Percentiles rank a stretch among this genome's conserved stretches.
Conservation (phyloP, 1,140 invertebrate species). For the Diorhabda elongata region DNA sequence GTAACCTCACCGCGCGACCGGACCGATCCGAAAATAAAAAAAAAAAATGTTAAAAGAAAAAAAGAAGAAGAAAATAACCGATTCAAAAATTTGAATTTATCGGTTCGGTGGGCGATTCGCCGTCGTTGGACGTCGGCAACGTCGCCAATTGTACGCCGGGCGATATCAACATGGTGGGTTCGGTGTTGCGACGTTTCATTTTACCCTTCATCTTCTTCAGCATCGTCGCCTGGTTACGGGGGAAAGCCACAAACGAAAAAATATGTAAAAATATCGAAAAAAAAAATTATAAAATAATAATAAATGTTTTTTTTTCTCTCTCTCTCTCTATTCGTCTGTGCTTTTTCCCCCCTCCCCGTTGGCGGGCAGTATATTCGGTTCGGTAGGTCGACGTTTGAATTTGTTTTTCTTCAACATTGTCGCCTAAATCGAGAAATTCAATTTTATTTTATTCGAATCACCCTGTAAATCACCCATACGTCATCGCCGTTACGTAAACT, state of each 20-base stretch:
- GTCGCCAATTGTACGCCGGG: constrained; percentile 57
- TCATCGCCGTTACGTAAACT: no score
- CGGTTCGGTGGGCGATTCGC: constrained; percentile 46
- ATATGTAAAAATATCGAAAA: background rate
- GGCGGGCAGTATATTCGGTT: constrained; percentile 71
- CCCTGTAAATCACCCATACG: no score
- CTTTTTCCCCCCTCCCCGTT: constrained; percentile 62
- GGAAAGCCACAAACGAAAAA: constrained; percentile 23
- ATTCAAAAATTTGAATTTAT: constrained; percentile 45
- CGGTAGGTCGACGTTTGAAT: constrained; percentile 86
- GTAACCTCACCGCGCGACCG: background rate
- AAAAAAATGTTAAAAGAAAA: background rate
- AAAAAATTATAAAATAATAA: background rate
- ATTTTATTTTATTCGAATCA: no score
- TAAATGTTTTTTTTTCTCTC: background rate
- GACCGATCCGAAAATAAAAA: background rate
- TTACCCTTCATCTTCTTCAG: constrained; percentile 89
- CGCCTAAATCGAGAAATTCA: constrained; percentile 53
- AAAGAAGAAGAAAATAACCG: background rate
- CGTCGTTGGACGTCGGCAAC: constrained; percentile 48
- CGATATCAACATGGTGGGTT: constrained; percentile 80
- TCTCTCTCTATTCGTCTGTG: constrained; percentile 49
- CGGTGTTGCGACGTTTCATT: constrained; percentile 90
- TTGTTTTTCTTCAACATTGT: constrained; percentile 94
- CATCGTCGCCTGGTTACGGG: constrained; percentile 74